Evolutionary conservation across 1,140 invertebrate species (phyloP), one percentile per base, ranked within the genome.

Genomic region (Metaphire vulgaris): DNA sequence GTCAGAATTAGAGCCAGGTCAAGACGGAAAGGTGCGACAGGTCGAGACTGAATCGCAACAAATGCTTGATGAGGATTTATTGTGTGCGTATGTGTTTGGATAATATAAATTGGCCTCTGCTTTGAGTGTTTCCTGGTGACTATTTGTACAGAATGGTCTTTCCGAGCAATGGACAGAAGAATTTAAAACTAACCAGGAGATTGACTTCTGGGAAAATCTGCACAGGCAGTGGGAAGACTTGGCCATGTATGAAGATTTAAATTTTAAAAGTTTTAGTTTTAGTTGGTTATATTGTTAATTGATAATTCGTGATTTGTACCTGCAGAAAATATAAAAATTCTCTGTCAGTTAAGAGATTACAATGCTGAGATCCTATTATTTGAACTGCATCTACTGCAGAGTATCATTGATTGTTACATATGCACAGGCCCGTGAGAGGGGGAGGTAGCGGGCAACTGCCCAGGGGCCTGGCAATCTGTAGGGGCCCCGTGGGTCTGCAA

Each of bases 151-250:
- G 41, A 56, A 56, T 21, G 21, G 21, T 21, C 74, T 86, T 32
- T 83, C 82, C 69, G 84, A 85, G 74, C 84, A 87, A 68, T 91
- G 90, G 89, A 84, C 85, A 75, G 85, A 89, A 69, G 88, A 90
- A 82, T 89, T 88, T 84, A 80, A 83, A 14, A 79, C 79, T 21
- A 82, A 82, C 76, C 80, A 79, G 69, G 85, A 87, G 75, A 80
- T 83, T 76, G 88, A 90, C 32, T 91, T 93, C 81, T 93, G 92
- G 92, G 88, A 90, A 68, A 89, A 89, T 29, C 84, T 94, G 67
- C 90, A 93, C 83, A 88, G 91, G 79, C 91, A 93, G 82, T 93
- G 92, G 91, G 89, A 92, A 66, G 90, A 92, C 80, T 85, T 91
- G 66, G 88, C 90, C 28, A 86, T 82, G 84, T 86, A 82, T 74